These are phyloP conservation scores for Trigoniulus corallinus DNA, from an alignment of 1,140 invertebrate genomes.

Conservation along the genomic window DNA sequence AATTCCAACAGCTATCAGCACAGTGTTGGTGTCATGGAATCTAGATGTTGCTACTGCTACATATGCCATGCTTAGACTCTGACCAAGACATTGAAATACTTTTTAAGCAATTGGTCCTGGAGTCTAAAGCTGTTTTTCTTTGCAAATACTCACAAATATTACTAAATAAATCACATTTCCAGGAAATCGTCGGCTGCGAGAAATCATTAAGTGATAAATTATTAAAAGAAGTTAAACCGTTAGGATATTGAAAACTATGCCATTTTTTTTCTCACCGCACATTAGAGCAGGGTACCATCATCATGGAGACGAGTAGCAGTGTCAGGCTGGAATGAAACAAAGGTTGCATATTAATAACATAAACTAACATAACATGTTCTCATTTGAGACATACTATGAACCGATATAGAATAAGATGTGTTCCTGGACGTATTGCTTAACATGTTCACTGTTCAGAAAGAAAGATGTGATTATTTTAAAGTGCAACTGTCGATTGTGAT, in stretches of 20 bases:
- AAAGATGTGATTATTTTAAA: no score
- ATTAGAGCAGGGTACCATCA: slow-evolving; percentile 24
- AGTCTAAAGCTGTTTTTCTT: slow-evolving; percentile 6
- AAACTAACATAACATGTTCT: no score
- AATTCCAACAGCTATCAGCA: slow-evolving; percentile 35
- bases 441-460: no score
- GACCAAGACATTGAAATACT: slow-evolving; percentile 12
- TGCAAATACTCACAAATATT: slow-evolving; percentile 31
- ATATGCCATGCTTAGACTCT: slow-evolving; percentile 34
- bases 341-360: no score
- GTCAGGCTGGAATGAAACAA: slow-evolving; percentile 16
- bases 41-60: slow-evolving; percentile 30
- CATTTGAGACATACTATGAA: no score
- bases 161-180: slow-evolving; percentile 32
- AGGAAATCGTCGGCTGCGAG: slow-evolving; percentile 26
- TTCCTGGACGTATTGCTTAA: no score
- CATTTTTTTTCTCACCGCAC: slow-evolving; percentile 15
- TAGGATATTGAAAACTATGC: neutral
- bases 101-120: no score
- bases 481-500: no score
- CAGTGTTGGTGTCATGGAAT: slow-evolving; percentile 30
- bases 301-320: slow-evolving; percentile 29
- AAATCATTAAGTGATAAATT: no score
- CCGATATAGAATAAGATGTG: no score
- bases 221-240: neutral